phyloP scores from a whole-genome alignment of 37 sponge, comb jelly and placozoan species.

The Crambe crambe region DNA sequence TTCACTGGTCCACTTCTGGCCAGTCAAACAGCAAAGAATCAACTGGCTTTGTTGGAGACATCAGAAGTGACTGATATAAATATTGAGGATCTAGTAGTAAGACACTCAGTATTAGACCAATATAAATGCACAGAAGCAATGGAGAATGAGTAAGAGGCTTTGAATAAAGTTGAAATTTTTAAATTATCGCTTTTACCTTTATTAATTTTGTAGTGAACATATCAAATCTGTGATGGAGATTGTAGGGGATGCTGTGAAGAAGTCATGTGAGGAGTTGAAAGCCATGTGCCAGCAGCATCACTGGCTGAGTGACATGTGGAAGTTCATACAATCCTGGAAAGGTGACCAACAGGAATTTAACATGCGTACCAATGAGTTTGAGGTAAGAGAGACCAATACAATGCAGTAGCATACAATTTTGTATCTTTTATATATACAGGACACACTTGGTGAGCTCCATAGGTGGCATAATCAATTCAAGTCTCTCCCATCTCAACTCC shows the following conservation, averaged over 20 bases:
- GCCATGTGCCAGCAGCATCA: constrained; percentile 11
- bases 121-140: not conserved
- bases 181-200: not conserved
- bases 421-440: not conserved
- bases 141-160: constrained; percentile 23
- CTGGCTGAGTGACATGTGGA: constrained; percentile 38
- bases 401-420: not conserved
- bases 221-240: not conserved
- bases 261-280: not conserved
- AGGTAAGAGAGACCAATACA: constrained; percentile 17
- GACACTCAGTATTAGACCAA: not conserved
- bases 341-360: constrained; percentile 2
- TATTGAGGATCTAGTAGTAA: not conserved
- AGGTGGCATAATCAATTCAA: constrained; percentile 10
- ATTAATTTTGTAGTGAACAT: constrained; percentile 17
- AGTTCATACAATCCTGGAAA: constrained; percentile 20
- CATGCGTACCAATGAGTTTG: constrained; percentile 39
- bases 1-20: not conserved
- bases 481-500: constrained; percentile 23
- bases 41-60: not conserved
- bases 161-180: not conserved
- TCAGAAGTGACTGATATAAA: not conserved
- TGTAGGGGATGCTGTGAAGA: not conserved
- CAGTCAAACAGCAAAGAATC: constrained; percentile 6
- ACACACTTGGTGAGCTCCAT: not conserved